phyloP scores from a whole-genome alignment of 1,140 invertebrate species.

The Penaeus japonicus region DNA sequence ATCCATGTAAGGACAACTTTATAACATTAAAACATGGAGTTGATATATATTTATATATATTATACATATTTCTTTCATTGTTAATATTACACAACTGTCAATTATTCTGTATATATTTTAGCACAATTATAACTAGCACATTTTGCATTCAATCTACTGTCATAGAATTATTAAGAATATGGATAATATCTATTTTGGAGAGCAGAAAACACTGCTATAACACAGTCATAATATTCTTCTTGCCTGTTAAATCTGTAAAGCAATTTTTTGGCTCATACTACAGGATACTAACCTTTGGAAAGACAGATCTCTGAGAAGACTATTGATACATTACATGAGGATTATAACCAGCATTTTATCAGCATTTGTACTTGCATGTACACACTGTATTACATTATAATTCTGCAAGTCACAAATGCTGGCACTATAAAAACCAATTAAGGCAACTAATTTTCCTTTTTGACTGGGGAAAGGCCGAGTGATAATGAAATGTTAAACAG shows the following conservation, averaged over 20 bases:
- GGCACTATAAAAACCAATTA: constrained; percentile 37
- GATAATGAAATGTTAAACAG: not conserved
- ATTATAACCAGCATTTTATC: constrained; percentile 7
- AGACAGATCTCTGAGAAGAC: constrained; percentile 44
- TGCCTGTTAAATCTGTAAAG: constrained; percentile 14
- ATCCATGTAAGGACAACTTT: not conserved
- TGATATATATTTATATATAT: constrained; percentile 33
- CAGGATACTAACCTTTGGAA: constrained; percentile 40
- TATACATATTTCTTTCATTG: not conserved
- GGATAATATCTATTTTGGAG: constrained; percentile 13
- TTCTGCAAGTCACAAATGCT: constrained; percentile 2
- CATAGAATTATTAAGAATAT: constrained; percentile 14
- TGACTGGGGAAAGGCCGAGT: constrained; percentile 10
- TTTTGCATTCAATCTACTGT: constrained; percentile 21
- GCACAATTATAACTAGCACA: constrained; percentile 30
- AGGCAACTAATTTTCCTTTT: constrained; percentile 29
- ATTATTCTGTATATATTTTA: constrained; percentile 10
- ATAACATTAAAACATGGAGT: constrained; percentile 3
- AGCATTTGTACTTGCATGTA: constrained; percentile 6
- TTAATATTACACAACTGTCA: not conserved
- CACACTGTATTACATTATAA: not conserved
- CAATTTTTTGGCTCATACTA: constrained; percentile 23
- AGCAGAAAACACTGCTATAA: constrained; percentile 42
- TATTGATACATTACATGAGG: constrained; percentile 23
- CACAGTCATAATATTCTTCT: constrained; percentile 13